These are phyloP conservation scores for Microctonus brassicae DNA, from an alignment of 2,888 invertebrate genomes.

Conservation along the genomic window DNA sequence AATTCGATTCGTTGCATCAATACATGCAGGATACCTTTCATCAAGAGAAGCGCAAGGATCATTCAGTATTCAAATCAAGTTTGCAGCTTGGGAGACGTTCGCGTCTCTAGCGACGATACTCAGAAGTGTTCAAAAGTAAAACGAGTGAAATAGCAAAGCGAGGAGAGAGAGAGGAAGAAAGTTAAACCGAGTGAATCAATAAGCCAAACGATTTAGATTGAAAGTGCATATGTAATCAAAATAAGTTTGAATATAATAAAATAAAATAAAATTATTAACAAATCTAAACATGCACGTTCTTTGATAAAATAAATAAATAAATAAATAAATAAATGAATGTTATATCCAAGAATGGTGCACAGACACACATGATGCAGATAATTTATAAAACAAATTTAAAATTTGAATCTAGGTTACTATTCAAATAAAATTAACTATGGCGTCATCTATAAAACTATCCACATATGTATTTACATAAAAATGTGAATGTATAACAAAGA, in stretches of 20 bases:
- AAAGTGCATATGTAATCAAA: background rate
- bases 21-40: background rate
- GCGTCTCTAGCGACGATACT: background rate
- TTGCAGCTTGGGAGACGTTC: background rate
- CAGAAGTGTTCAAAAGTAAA: background rate
- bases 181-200: constrained; percentile 8
- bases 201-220: constrained; percentile 16
- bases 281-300: too few species aligned
- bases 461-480: too few species aligned
- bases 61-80: constrained; percentile 18
- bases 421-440: too few species aligned
- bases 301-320: background rate
- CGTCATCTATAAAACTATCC: too few species aligned
- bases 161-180: background rate
- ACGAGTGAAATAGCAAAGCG: background rate
- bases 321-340: too few species aligned
- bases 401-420: too few species aligned
- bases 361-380: too few species aligned
- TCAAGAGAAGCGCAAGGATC: constrained; percentile 17
- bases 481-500: too few species aligned
- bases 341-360: too few species aligned
- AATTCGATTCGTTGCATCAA: background rate
- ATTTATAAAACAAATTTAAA: too few species aligned
- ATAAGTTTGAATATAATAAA: background rate
- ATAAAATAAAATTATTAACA: background rate